These are phyloP conservation scores for Natrix natrix DNA, from an alignment of 2,797 vertebrate species.

Conservation along the genomic window DNA sequence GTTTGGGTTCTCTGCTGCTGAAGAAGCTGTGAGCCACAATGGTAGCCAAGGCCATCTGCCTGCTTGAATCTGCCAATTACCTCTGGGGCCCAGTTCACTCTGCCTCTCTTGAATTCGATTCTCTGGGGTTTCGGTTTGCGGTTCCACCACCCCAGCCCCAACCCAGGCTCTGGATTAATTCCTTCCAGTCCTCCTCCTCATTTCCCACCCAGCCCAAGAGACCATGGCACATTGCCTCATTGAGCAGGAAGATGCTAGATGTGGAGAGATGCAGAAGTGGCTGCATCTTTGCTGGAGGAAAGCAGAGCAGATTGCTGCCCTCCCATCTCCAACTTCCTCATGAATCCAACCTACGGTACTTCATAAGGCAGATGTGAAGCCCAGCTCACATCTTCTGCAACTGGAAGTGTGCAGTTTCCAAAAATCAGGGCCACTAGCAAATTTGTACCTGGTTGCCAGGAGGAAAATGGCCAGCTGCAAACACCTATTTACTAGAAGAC, in stretches of 20 bases:
- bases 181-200: background rate
- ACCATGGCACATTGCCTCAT: conserved; percentile 69
- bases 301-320: background rate
- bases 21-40: background rate
- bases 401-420: background rate
- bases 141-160: background rate
- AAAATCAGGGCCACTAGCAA: background rate
- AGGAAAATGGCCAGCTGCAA: background rate
- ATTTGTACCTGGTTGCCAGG: background rate
- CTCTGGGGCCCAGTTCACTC: background rate
- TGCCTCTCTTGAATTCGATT: background rate
- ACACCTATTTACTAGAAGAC: background rate
- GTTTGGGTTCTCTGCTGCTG: background rate
- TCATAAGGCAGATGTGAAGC: conserved; percentile 27
- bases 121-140: background rate
- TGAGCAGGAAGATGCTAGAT: conserved; percentile 78
- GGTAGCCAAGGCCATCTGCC: background rate
- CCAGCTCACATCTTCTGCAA: conserved; percentile 30
- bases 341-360: conserved; percentile 29
- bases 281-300: conserved; percentile 23
- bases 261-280: conserved; percentile 73
- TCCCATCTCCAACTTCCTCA: background rate
- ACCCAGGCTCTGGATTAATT: background rate
- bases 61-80: background rate
- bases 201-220: background rate